Conservation (phyloP, 2,113 vertebrate genomes). For the Hymenochirus boettgeri region DNA sequence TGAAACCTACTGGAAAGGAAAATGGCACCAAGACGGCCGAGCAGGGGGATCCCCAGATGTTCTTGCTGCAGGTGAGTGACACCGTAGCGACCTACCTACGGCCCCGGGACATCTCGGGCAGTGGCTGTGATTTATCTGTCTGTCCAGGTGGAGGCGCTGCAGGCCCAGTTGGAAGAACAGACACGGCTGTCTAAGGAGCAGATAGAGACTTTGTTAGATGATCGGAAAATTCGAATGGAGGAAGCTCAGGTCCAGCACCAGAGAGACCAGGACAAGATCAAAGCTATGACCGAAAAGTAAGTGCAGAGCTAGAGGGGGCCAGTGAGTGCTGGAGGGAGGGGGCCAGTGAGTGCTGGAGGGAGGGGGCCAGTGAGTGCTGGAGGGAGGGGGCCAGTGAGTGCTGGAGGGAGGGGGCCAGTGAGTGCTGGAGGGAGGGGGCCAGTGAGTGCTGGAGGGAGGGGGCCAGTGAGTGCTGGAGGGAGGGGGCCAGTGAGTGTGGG, state of each 20-base stretch:
- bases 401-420: too few relatives aligned
- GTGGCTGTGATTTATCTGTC: neutral
- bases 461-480: too few relatives aligned
- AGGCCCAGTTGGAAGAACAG: conserved; percentile 91
- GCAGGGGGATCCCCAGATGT: conserved; percentile 67
- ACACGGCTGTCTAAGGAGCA: conserved; percentile 82
- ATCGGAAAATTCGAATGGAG: conserved; percentile 75
- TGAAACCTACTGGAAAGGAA: conserved; percentile 48
- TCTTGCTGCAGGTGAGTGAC: conserved; percentile 77
- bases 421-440: too few relatives aligned
- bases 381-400: too few relatives aligned
- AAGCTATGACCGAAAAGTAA: conserved; percentile 77
- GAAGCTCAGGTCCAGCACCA: conserved; percentile 76
- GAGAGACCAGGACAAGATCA: conserved; percentile 74
- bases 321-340: too few relatives aligned
- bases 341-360: too few relatives aligned
- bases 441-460: too few relatives aligned
- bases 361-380: too few relatives aligned
- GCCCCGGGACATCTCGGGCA: too few relatives aligned
- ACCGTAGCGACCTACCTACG: too few relatives aligned
- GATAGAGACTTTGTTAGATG: conserved; percentile 78
- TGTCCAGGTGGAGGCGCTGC: conserved; percentile 84
- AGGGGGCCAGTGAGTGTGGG: too few relatives aligned
- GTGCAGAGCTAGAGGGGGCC: too few relatives aligned
- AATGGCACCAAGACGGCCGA: conserved; percentile 54